Conservation (phyloP, 2,113 vertebrate genomes). For the Arizona elegans region DNA sequence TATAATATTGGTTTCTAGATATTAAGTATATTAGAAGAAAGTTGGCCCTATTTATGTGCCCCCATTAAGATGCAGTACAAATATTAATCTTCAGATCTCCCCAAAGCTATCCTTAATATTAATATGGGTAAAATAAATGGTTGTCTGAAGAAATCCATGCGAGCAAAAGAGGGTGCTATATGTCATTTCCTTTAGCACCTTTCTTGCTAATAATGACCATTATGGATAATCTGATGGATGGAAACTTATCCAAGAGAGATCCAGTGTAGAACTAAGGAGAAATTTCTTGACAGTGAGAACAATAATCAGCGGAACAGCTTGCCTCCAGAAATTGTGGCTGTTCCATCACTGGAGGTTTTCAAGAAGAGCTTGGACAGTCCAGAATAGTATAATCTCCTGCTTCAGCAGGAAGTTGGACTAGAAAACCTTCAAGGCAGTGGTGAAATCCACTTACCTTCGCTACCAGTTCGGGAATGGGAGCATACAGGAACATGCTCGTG, state of each 20-base stretch:
- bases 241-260: neutral
- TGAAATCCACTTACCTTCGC: too few relatives aligned
- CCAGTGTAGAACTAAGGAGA: neutral
- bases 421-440: neutral
- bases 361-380: neutral
- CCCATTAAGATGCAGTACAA: constrained; percentile 20
- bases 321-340: too few relatives aligned
- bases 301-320: neutral
- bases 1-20: neutral
- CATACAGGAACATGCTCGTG: too few relatives aligned
- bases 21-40: neutral
- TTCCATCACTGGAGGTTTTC: neutral
- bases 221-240: neutral
- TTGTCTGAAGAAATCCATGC: constrained; percentile 24
- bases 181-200: neutral
- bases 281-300: neutral
- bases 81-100: constrained; percentile 23
- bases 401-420: neutral
- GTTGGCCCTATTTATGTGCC: constrained; percentile 1
- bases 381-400: neutral
- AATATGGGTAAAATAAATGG: constrained; percentile 33
- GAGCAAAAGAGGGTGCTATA: constrained; percentile 26
- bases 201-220: constrained; percentile 37
- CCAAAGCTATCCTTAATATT: constrained; percentile 30
- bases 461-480: too few relatives aligned